Conservation (phyloP, 2,797 vertebrate species). For the Pygocentrus nattereri region DNA sequence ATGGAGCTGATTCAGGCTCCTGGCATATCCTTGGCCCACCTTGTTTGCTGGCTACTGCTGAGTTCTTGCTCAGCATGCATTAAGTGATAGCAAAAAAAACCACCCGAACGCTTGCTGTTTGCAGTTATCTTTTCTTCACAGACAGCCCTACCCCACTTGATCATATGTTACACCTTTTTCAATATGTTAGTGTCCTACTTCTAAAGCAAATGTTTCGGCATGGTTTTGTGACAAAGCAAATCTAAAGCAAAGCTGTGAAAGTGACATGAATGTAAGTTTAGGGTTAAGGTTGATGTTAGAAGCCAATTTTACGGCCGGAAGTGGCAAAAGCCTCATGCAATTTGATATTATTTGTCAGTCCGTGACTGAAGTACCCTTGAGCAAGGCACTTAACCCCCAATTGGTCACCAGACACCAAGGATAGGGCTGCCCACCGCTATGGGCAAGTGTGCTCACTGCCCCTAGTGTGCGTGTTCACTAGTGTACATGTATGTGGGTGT, state of each 20-base stretch:
- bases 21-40: slow-evolving; percentile 10
- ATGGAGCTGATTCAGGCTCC: neutral
- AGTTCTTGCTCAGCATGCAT: neutral
- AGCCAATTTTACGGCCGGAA: neutral
- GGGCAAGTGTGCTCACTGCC: too few species aligned
- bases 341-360: neutral
- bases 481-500: too few species aligned
- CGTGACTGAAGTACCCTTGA: too few species aligned
- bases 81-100: neutral
- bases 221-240: neutral
- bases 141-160: neutral
- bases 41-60: neutral
- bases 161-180: neutral
- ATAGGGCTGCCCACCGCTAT: too few species aligned
- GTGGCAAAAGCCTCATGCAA: neutral
- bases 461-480: too few species aligned
- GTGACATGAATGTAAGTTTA: neutral
- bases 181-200: neutral
- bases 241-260: neutral
- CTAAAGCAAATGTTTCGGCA: neutral
- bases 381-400: too few species aligned
- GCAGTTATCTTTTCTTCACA: slow-evolving; percentile 4
- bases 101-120: neutral
- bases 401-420: too few species aligned
- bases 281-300: too few species aligned